A percentile compares a stretch with the other conserved stretches of the same genome.
phyloP scores from a whole-genome alignment of 92 coral and sea anemone genomes.

The Hydrozoanthus gracilis region DNA sequence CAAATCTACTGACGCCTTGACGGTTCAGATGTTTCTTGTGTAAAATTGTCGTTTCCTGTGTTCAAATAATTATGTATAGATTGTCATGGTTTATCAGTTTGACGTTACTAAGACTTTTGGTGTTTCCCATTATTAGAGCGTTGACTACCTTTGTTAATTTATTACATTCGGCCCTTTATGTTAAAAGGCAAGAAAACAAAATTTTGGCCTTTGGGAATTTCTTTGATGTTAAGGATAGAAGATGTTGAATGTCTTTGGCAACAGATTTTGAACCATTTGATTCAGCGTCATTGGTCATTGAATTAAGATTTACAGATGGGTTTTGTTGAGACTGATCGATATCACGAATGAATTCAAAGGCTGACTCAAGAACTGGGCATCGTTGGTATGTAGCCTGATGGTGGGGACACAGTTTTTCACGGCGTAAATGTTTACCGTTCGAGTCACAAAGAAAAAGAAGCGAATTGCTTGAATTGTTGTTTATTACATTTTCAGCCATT shows the following conservation, averaged over 20 bases:
- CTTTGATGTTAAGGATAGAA: background rate
- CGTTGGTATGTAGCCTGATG: no score
- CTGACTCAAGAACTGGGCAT: background rate
- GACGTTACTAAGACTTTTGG: background rate
- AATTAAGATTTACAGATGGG: background rate
- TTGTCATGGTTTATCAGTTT: background rate
- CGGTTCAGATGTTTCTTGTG: background rate
- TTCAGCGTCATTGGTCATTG: background rate
- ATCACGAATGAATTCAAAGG: background rate
- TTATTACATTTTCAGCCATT: no score
- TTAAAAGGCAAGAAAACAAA: background rate
- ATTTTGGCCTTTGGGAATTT: background rate
- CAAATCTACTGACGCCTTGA: background rate
- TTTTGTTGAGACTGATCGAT: background rate
- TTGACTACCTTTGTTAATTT: background rate
- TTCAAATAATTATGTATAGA: background rate
- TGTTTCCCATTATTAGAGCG: background rate
- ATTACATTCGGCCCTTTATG: background rate
- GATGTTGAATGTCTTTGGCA: background rate
- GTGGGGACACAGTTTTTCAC: no score
- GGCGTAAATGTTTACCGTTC: no score
- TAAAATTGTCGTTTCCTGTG: background rate
- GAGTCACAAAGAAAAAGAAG: no score
- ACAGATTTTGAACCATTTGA: background rate
- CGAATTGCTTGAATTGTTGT: no score